Percentiles rank a stretch among this genome's conserved stretches.
Conservation (phyloP, 1,140 invertebrate genomes). For the Drosophila nikananu region DNA sequence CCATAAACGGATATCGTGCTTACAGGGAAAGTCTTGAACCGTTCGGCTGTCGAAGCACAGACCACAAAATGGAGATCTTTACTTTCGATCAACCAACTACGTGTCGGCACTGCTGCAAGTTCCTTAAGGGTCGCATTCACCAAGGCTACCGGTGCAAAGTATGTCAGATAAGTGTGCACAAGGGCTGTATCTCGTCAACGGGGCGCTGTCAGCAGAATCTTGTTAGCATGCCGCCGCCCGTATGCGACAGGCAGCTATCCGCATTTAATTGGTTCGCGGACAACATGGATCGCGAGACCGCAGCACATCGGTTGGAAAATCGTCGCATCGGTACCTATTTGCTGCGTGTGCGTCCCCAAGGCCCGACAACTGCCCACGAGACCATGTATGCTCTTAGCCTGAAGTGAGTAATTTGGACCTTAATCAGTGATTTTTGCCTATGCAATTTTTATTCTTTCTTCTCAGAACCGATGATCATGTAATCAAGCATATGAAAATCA, state of each 20-base stretch:
- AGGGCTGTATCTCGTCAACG: slow-evolving; percentile 91
- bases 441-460: not conserved
- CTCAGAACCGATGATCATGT: slow-evolving; percentile 81
- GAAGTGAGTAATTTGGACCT: slow-evolving; percentile 89
- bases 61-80: slow-evolving; percentile 94
- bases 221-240: slow-evolving; percentile 86
- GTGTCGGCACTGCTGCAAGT: slow-evolving; percentile 94
- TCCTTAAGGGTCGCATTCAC: slow-evolving; percentile 94
- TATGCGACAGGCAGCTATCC: slow-evolving; percentile 82
- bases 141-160: slow-evolving; percentile 92
- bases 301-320: slow-evolving; percentile 91
- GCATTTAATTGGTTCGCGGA: slow-evolving; percentile 89
- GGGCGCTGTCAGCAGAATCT: slow-evolving; percentile 89
- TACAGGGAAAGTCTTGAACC: slow-evolving; percentile 95
- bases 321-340: slow-evolving; percentile 95
- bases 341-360: slow-evolving; percentile 91
- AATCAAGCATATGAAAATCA: slow-evolving; percentile 96
- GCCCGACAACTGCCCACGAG: slow-evolving; percentile 87
- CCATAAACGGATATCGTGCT: not conserved
- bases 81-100: slow-evolving; percentile 93
- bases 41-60: slow-evolving; percentile 90
- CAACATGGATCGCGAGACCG: slow-evolving; percentile 94
- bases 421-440: not conserved
- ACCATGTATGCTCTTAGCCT: slow-evolving; percentile 95
- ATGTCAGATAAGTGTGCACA: slow-evolving; percentile 91